phyloP scores from a whole-genome alignment of 1,140 invertebrate species.

The Platorchestia sp. region DNA sequence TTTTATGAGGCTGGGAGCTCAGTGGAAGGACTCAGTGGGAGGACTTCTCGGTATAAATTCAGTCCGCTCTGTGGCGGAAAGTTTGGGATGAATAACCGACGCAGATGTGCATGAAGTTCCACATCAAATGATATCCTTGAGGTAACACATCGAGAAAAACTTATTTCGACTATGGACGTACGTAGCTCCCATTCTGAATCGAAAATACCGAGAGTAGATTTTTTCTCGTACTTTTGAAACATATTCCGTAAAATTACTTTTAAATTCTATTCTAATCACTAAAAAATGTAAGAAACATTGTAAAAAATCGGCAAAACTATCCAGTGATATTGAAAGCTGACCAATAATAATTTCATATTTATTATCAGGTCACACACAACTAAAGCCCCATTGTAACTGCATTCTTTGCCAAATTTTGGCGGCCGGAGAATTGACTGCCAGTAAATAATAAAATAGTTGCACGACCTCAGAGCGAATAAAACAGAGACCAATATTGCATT shows the following conservation, averaged over 20 bases:
- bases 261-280: not conserved
- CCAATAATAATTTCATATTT: not conserved
- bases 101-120: not conserved
- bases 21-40: not conserved
- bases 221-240: too few relatives aligned
- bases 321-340: not conserved
- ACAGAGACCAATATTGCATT: too few relatives aligned
- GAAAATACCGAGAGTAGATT: too few relatives aligned
- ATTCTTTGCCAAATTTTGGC: too few relatives aligned
- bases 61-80: not conserved
- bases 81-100: not conserved
- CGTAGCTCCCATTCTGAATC: not conserved
- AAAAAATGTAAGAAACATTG: not conserved
- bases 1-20: not conserved
- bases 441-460: too few relatives aligned
- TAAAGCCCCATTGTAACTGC: too few relatives aligned
- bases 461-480: too few relatives aligned
- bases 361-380: too few relatives aligned
- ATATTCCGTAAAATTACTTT: too few relatives aligned
- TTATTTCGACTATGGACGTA: not conserved
- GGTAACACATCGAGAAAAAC: not conserved
- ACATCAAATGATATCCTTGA: too few relatives aligned
- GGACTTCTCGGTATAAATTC: not conserved
- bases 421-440: too few relatives aligned
- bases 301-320: not conserved